Percentiles rank a stretch among this genome's conserved stretches.
Conservation (phyloP, 2,113 vertebrate genomes). For the Saiga tatarica region DNA sequence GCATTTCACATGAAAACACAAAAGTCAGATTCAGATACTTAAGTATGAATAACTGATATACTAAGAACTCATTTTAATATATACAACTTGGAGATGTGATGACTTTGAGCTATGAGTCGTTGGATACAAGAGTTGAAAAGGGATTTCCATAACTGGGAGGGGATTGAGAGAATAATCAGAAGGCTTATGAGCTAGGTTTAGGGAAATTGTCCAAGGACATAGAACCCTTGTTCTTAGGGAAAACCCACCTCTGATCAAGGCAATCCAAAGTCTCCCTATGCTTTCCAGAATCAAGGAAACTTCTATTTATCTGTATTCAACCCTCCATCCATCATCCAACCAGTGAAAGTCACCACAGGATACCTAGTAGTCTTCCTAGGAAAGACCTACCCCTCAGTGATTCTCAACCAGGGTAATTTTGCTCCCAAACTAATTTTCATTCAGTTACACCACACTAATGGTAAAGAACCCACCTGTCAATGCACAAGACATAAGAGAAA, state of each 20-base stretch:
- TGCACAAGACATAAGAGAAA: neutral
- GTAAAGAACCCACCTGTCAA: constrained; percentile 51
- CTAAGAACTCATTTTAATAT: neutral
- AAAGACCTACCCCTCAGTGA: neutral
- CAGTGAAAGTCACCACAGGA: neutral
- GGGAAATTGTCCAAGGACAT: too few relatives aligned
- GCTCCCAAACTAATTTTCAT: neutral
- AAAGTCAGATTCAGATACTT: neutral
- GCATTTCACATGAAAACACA: neutral
- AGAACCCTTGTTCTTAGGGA: neutral
- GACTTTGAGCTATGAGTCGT: neutral
- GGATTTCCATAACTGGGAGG: neutral
- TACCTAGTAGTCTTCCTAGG: neutral
- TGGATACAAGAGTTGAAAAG: neutral
- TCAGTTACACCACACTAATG: constrained; percentile 73
- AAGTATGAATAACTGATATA: neutral
- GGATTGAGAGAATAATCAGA: neutral
- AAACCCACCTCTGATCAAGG: neutral
- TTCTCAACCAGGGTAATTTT: neutral
- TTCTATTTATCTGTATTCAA: neutral
- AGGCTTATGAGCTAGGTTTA: neutral
- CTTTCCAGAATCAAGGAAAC: neutral
- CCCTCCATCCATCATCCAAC: neutral
- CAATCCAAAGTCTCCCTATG: neutral
- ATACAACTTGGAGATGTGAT: neutral